Conservation (phyloP, 1,140 invertebrate species). For the Drosophila trapezifrons region DNA sequence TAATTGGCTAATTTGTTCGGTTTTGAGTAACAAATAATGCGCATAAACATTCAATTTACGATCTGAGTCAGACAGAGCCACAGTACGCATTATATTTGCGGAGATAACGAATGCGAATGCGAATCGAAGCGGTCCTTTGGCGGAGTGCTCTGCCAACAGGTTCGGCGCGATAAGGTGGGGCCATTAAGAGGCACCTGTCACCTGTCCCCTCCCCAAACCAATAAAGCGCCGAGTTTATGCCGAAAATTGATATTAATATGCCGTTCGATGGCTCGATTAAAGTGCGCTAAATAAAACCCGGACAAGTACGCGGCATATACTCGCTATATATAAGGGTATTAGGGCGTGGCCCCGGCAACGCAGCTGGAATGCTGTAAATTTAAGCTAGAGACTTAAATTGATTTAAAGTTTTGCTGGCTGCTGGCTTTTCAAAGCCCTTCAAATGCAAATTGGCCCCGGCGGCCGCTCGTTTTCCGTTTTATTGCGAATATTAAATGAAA, state of each 20-base stretch:
- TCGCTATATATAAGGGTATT: neutral
- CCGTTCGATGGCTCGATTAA: slow-evolving; percentile 52
- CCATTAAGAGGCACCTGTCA: slow-evolving; percentile 54
- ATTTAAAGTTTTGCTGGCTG: slow-evolving; percentile 56
- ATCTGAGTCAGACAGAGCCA: slow-evolving; percentile 44
- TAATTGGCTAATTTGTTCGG: slow-evolving; percentile 62
- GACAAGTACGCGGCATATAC: slow-evolving; percentile 1
- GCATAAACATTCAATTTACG: slow-evolving; percentile 52
- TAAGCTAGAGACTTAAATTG: slow-evolving; percentile 53
- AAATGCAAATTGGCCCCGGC: slow-evolving; percentile 66
- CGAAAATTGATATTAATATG: slow-evolving; percentile 61
- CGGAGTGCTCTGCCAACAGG: slow-evolving; percentile 42
- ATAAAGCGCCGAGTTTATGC: slow-evolving; percentile 69
- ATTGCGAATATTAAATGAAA: slow-evolving; percentile 82
- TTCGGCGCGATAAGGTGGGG: slow-evolving; percentile 54
- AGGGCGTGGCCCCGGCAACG: slow-evolving; percentile 36
- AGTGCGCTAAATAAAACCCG: slow-evolving; percentile 40
- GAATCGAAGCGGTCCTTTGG: slow-evolving; percentile 54
- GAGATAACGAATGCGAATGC: slow-evolving; percentile 33
- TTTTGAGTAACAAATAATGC: slow-evolving; percentile 29
- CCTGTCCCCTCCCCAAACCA: neutral
- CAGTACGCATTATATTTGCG: slow-evolving; percentile 25
- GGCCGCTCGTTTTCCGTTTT: slow-evolving; percentile 55
- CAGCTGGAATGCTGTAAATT: slow-evolving; percentile 38
- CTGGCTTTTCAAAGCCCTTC: slow-evolving; percentile 25